These are phyloP conservation scores for Apogon hyalosoma DNA, from an alignment of 2,797 vertebrate genomes.

Conservation along the genomic window DNA sequence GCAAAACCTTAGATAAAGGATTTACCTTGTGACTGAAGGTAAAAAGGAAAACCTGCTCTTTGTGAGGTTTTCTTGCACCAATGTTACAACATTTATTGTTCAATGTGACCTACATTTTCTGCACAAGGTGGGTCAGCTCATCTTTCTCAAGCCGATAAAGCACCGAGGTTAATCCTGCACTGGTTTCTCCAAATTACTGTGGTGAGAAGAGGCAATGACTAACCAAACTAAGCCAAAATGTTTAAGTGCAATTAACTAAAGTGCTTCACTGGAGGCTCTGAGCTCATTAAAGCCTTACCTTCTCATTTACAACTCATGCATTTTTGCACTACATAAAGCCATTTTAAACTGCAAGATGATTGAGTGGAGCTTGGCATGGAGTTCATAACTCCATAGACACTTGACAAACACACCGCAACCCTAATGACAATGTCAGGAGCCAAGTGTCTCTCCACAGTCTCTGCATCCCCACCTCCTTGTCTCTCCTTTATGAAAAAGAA, in stretches of 20 bases:
- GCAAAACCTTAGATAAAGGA: not conserved
- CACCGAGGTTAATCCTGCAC: not conserved
- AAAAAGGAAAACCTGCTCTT: not conserved
- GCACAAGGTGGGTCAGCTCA: no score
- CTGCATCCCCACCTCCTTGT: not conserved
- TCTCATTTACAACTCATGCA: not conserved
- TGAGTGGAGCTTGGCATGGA: conserved; percentile 35
- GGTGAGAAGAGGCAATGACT: not conserved
- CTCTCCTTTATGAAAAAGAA: not conserved
- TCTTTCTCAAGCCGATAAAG: not conserved
- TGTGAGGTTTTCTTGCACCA: not conserved
- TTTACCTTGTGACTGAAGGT: not conserved
- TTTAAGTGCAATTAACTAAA: conserved; percentile 5
- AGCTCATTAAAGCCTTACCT: conserved; percentile 11
- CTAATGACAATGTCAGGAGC: conserved; percentile 48
- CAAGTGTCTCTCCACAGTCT: conserved; percentile 31
- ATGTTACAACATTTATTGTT: not conserved
- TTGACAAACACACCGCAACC: conserved; percentile 48
- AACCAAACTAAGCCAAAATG: not conserved
- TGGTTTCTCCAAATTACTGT: conserved; percentile 4
- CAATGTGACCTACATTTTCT: not conserved
- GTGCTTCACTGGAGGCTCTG: not conserved
- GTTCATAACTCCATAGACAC: conserved; percentile 33
- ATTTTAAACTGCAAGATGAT: conserved; percentile 22
- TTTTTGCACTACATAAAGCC: conserved; percentile 1